A percentile compares a stretch with the other conserved stretches of the same genome.
Evolutionary conservation across 2,888 invertebrate species (phyloP).

Genomic region (Seladonia tumulorum): DNA sequence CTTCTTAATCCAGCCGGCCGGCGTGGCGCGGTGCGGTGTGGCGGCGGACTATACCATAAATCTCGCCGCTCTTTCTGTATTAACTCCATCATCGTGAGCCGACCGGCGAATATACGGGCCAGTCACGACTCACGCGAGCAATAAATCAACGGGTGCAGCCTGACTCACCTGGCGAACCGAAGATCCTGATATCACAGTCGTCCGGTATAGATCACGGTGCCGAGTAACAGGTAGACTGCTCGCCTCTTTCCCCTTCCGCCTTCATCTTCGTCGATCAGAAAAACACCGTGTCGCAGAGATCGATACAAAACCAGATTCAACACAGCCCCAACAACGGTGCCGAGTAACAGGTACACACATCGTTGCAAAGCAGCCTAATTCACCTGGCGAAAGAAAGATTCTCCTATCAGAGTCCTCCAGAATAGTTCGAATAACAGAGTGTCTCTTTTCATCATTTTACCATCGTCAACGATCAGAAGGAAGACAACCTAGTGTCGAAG

Average conservation of each 20-base stretch:
- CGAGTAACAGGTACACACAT: neutral
- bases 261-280: neutral
- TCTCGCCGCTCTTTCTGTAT: conserved; percentile 66
- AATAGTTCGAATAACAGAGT: neutral
- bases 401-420: neutral
- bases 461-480: neutral
- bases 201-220: neutral
- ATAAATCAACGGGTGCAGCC: conserved; percentile 71
- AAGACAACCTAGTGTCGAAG: neutral
- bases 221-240: neutral
- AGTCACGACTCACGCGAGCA: conserved; percentile 74
- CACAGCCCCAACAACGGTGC: neutral
- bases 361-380: neutral
- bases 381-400: neutral
- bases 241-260: too few relatives aligned
- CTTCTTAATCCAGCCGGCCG: conserved; percentile 62
- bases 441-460: neutral
- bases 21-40: conserved; percentile 5
- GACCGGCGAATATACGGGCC: conserved; percentile 57
- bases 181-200: neutral
- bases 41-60: conserved; percentile 58
- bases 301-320: neutral
- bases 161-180: conserved; percentile 7
- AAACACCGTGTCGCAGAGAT: neutral
- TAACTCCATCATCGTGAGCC: conserved; percentile 64